Base-by-base conservation (phyloP, 2,797 vertebrate species). In the Trachurus trachurus region DNA sequence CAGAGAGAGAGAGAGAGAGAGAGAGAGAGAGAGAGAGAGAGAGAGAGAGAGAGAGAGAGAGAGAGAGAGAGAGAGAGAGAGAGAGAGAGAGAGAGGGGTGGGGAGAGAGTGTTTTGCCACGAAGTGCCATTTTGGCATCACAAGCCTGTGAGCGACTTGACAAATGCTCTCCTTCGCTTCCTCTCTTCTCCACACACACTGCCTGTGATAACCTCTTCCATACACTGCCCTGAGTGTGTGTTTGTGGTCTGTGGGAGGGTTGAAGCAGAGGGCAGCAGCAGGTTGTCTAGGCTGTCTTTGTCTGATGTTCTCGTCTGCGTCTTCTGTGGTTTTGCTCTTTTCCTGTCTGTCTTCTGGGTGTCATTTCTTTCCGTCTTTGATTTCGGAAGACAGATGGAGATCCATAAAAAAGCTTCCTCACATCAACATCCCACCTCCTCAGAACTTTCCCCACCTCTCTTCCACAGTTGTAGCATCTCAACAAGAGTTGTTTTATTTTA, bases 141-240 rank as follows among this genome's bases (percentile, higher is more conserved):
- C n/a, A 58, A 56, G 8, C 58, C 52, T 13, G 56, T 42, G 45
- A 74, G 73, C 10, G 4, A 65, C 10, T 10, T 78, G 80, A 85
- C 85, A 59, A 86, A 87, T 82, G 61, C 29, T 21, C 68, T n/a
- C 42, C 62, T 78, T 78, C 71, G 71, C 77, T 74, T 74, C 78
- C 78, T 65, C 74, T 75, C 79, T 66, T 87, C 80, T 73, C 37
- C 69, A 37, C 89, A 89, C 89, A 89, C 79, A 78, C 74, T 1
- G 40, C 57, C 70, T 68, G 73, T 34, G 79, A 83, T 88, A 83
- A 81, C 80, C 64, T 19, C 61, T 47, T 68, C 22, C 71, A 66
- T 63, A 45, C 21, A 1, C 57, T 2, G 15, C 50, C 74, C 76
- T 22, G 15, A 61, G 71, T 56, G 50, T 49, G 66, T 53, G 61